Evolutionary conservation across 2,888 invertebrate species (phyloP), one percentile per base, ranked within the genome.

Genomic region (Hypena proboscidalis): DNA sequence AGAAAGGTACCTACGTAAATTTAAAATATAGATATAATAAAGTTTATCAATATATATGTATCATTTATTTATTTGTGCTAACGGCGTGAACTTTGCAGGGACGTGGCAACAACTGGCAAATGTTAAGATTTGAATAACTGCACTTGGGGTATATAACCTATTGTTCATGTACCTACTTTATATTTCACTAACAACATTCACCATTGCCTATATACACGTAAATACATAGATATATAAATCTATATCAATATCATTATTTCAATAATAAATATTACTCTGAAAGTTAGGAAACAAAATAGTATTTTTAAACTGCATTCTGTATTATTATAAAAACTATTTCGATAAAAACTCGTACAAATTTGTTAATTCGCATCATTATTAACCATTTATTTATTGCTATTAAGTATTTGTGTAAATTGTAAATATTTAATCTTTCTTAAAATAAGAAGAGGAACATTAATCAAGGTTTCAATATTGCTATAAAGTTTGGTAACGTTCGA

Each of bases 211-310:
- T 88, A 79, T 85, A 87, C 82, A 87, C 74, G 72, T 87, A 79
- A 88, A 89, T 92, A 92, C 86, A 91, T 90, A 92, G 85, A 92
- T 92, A 92, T 92, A 93, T 92, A 92, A 89, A 85, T 92, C 92
- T 92, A 91, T 92, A 90, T 92, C 85, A 90, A 88, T 83, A 92
- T 90, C 69, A 80, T 88, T 89, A 92, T 77, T 79, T 64, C 65
- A 91, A 92, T 90, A 91, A 92, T 93, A 92, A 92, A 92, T 92
- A 92, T 90, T 92, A 83, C 85, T 91, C 90, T 92, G 87, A 88
- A 92, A 90, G 92, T 92, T 92, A 92, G 88, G 88, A 92, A 91
- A 91, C 84, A 89, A 91, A 91, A 91, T 88, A 88, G 72, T 73
- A 77, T 77, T 83, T n/a, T 79, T 76, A 79, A 88, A 87, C 83